Percentiles rank a stretch among this genome's conserved stretches.
Conservation (phyloP, 2,888 invertebrate species). For the Aromia moschata region DNA sequence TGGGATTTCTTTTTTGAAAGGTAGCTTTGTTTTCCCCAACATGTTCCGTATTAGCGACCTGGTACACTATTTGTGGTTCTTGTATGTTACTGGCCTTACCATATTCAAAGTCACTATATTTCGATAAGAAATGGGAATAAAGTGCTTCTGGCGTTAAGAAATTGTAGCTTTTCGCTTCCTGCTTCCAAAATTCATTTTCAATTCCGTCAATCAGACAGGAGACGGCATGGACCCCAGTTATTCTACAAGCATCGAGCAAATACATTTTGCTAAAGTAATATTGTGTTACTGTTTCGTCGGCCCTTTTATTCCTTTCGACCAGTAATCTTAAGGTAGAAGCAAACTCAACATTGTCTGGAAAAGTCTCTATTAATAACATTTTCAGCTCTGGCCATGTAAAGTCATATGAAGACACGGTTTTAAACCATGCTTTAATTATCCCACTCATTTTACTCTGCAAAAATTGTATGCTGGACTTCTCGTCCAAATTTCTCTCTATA, state of each 20-base stretch:
- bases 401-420: conserved; percentile 44
- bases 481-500: conserved; percentile 45
- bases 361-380: conserved; percentile 48
- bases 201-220: conserved; percentile 52
- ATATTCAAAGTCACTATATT: conserved; percentile 36
- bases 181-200: conserved; percentile 42
- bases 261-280: conserved; percentile 53
- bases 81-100: neutral
- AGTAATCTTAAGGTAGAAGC: conserved; percentile 45
- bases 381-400: conserved; percentile 53
- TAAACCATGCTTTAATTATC: conserved; percentile 52
- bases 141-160: conserved; percentile 50
- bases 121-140: conserved; percentile 46
- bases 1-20: neutral
- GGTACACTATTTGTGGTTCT: neutral
- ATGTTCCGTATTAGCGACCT: too few species aligned
- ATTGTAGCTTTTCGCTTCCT: conserved; percentile 44
- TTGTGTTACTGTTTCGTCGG: conserved; percentile 48
- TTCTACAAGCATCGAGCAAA: conserved; percentile 51
- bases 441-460: conserved; percentile 49
- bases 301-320: conserved; percentile 43
- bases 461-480: conserved; percentile 45
- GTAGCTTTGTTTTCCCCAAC: neutral
- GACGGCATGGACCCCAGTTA: conserved; percentile 51
- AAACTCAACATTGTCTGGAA: conserved; percentile 51